Base-by-base conservation (phyloP, 2,113 vertebrate species). In the Leptosomus discolor region DNA sequence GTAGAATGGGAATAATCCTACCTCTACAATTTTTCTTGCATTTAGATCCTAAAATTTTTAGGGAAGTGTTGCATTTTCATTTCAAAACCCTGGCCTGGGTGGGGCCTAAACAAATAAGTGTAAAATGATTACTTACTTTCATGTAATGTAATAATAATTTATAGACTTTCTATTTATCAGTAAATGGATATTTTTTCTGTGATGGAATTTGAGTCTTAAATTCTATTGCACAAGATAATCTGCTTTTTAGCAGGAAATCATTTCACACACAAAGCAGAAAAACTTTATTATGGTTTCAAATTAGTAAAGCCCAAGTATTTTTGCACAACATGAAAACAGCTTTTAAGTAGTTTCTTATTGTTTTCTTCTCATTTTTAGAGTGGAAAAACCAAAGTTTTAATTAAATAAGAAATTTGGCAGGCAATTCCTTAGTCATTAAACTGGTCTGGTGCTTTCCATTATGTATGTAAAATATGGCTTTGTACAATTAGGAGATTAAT, bases 391-490 rank as follows among this genome's bases (percentile, higher is more conserved):
- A 50, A 92, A 95, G 69, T 78, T 95, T 96, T 96, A 95, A 96
- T 97, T 82, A 96, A 97, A 85, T 82, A 92, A 63, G 89, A 94
- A 83, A 82, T 92, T 85, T 96, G 95, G 94, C 93, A 92, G 73
- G 36, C 83, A 94, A 85, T 77, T 79, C 53, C 85, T 79, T 58
- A 45, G 69, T 48, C 80, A 92, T 97, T 95, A 94, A 97, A 97
- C 92, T 95, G 51, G 14, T 77, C 85, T 76, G 57, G 48, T 36
- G 60, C 80, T 94, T 97, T 93, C 92, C 79, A 58, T 73, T 96
- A 85, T 96, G 97, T 95, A 57, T 93, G 71, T 97, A 94, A 95
- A 97, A 97, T 90, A 96, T 94, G 65, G 41, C 82, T 92, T 94
- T 88, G 78, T 79, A 93, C 77, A 90, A 88, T 92, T 97, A 90